phyloP scores from a whole-genome alignment of 2,888 invertebrate genomes.

The Sphecodes monilicornis region DNA sequence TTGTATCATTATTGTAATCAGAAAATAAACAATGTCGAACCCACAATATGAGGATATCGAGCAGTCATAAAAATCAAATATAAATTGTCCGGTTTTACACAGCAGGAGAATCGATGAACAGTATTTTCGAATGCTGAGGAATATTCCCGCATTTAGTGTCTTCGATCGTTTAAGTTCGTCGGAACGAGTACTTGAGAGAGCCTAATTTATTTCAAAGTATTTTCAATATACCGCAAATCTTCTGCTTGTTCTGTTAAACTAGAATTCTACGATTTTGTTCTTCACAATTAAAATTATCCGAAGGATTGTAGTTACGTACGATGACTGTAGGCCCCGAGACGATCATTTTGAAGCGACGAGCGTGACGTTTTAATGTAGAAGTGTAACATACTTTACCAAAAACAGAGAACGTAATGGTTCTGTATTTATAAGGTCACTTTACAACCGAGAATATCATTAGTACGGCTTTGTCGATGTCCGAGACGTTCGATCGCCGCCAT shows the following conservation, averaged over 20 bases:
- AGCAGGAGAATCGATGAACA: background rate
- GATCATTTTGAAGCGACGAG: background rate
- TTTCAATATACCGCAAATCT: background rate
- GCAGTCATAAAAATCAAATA: conserved; percentile 26
- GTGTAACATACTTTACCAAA: conserved; percentile 42
- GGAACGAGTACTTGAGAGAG: background rate
- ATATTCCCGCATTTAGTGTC: conserved; percentile 9
- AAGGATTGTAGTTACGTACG: conserved; percentile 25
- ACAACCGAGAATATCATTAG: conserved; percentile 17
- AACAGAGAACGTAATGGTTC: background rate
- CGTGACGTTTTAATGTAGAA: conserved; percentile 18
- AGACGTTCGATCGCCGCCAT: conserved; percentile 43
- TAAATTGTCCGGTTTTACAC: conserved; percentile 14
- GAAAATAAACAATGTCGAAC: background rate
- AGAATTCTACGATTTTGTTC: background rate
- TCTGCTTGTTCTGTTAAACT: background rate
- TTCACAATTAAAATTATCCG: background rate
- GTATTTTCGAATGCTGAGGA: conserved; percentile 25
- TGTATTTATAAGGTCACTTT: conserved; percentile 13
- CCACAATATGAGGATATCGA: background rate
- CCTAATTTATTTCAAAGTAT: conserved; percentile 10
- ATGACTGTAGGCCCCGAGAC: background rate
- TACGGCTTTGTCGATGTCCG: conserved; percentile 10
- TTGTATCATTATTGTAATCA: background rate
- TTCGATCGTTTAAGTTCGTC: conserved; percentile 25